These are phyloP conservation scores for Leucoraja erinaceus DNA, from an alignment of 2,113 vertebrate genomes.

Conservation along the genomic window DNA sequence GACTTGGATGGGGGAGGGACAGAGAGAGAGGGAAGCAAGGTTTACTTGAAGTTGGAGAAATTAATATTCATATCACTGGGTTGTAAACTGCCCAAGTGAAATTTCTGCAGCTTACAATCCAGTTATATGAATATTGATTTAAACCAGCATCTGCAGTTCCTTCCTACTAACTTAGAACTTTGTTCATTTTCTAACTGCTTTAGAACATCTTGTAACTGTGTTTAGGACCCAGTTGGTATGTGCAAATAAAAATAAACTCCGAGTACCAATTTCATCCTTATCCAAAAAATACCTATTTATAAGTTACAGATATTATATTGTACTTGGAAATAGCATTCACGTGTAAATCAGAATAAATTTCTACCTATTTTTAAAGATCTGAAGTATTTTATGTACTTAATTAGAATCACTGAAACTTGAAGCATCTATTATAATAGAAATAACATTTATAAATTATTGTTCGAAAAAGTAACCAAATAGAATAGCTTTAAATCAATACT, in stretches of 20 bases:
- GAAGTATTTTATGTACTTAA: not conserved
- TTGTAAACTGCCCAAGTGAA: too few relatives aligned
- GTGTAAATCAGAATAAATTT: too few relatives aligned
- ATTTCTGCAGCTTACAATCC: too few relatives aligned
- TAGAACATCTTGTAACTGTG: not conserved
- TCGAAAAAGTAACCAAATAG: not conserved
- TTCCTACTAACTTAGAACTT: not conserved
- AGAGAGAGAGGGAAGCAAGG: too few relatives aligned
- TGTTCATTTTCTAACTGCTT: not conserved
- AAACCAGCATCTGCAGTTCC: too few relatives aligned
- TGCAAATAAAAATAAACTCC: not conserved
- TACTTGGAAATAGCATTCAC: not conserved
- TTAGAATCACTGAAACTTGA: not conserved
- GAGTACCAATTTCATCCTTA: not conserved
- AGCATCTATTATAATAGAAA: not conserved
- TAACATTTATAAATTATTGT: not conserved
- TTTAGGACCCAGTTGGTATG: not conserved
- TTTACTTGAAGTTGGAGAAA: too few relatives aligned
- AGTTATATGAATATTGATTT: too few relatives aligned
- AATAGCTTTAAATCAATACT: not conserved
- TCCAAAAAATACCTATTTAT: not conserved
- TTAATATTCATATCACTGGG: too few relatives aligned
- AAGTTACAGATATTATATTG: not conserved
- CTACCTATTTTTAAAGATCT: not conserved
- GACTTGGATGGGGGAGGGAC: too few relatives aligned